phyloP scores from a whole-genome alignment of 2,888 invertebrate species.

The Itoplectis maculator region DNA sequence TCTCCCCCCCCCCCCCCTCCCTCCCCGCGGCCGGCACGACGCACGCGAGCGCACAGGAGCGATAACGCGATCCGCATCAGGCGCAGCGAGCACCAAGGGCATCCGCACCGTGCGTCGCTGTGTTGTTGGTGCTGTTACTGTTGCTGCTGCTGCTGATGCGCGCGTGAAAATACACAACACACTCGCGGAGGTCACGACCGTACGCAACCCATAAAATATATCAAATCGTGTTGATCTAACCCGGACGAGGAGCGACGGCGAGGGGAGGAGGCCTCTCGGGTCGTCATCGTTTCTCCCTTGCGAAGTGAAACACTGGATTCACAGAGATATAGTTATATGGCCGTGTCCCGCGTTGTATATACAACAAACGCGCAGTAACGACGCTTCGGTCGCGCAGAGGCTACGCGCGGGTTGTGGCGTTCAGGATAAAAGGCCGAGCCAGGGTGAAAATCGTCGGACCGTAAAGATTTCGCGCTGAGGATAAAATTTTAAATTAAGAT shows the following conservation, averaged over 20 bases:
- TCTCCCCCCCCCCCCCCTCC: too few relatives aligned
- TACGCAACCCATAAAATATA: conserved; percentile 61
- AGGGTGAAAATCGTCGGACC: conserved; percentile 63
- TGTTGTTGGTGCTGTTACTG: too few relatives aligned
- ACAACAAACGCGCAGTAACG: background rate
- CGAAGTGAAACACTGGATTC: conserved; percentile 30
- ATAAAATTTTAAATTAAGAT: conserved; percentile 72
- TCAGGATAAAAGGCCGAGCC: conserved; percentile 18
- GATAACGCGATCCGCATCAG: conserved; percentile 44
- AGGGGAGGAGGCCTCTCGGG: background rate
- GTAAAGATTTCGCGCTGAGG: conserved; percentile 69
- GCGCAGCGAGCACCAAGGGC: conserved; percentile 1
- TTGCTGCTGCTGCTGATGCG: too few relatives aligned
- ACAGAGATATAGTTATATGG: conserved; percentile 44
- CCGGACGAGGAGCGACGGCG: conserved; percentile 27
- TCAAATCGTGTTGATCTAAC: conserved; percentile 59
- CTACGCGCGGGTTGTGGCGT: conserved; percentile 10
- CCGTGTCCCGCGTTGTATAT: conserved; percentile 36
- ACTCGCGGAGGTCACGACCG: conserved; percentile 33
- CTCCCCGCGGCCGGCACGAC: background rate
- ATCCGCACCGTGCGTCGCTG: background rate
- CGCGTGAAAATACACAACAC: background rate
- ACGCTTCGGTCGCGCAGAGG: background rate
- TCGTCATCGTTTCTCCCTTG: conserved; percentile 50
- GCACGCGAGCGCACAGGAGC: conserved; percentile 47